These are phyloP conservation scores for Platycheirus rosarum DNA, from an alignment of 2,888 invertebrate species.

Conservation along the genomic window DNA sequence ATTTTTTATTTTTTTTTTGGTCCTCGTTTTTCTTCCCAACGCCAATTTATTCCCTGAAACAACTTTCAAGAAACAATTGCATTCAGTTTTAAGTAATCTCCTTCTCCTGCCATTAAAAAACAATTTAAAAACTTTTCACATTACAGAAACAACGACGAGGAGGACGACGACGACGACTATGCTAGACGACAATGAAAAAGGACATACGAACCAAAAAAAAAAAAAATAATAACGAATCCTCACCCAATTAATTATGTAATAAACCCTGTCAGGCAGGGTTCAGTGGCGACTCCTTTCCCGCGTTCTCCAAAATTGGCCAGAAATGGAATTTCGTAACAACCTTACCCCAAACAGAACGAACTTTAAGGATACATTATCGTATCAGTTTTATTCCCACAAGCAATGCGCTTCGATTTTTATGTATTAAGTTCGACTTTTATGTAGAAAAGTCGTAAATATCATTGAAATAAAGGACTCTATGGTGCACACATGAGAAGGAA, in stretches of 20 bases:
- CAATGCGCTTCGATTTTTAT: constrained; percentile 69
- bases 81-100: constrained; percentile 69
- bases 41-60: constrained; percentile 42
- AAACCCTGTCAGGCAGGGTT: constrained; percentile 67
- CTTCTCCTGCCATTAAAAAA: constrained; percentile 64
- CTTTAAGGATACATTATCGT: constrained; percentile 40
- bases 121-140: constrained; percentile 72
- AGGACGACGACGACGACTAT: background rate
- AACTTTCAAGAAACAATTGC: constrained; percentile 65
- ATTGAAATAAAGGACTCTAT: constrained; percentile 53
- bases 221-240: constrained; percentile 33
- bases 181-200: constrained; percentile 26
- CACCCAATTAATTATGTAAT: constrained; percentile 72
- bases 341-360: constrained; percentile 2
- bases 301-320: constrained; percentile 45
- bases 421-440: constrained; percentile 67
- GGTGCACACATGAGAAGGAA: background rate
- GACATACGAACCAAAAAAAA: constrained; percentile 10
- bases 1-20: background rate
- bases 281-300: constrained; percentile 39
- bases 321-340: constrained; percentile 48
- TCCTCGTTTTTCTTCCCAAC: constrained; percentile 4
- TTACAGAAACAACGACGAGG: constrained; percentile 49
- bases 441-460: constrained; percentile 67
- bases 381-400: constrained; percentile 71